Percentiles rank a stretch among this genome's conserved stretches.
Conservation (phyloP, 2,797 vertebrate species). For the Oophaga sylvatica region DNA sequence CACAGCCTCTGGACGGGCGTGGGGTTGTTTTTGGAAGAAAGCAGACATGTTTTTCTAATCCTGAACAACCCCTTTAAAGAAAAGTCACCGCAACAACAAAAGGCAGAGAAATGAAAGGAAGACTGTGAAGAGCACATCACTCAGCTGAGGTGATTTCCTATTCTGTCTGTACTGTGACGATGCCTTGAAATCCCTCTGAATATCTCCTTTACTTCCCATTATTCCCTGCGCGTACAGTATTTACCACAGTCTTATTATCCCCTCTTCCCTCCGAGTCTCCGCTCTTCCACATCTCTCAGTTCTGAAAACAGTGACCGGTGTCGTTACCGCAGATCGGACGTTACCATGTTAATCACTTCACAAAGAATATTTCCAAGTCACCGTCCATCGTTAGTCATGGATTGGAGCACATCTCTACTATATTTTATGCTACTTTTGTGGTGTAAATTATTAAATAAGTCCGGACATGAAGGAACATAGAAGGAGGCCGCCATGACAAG, state of each 20-base stretch:
- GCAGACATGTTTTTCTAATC: no score
- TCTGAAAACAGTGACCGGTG: not conserved
- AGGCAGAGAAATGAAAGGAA: not conserved
- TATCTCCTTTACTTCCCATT: conserved; percentile 7
- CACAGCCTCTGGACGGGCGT: no score
- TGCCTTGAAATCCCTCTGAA: not conserved
- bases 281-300: not conserved
- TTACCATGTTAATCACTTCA: not conserved
- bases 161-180: conserved; percentile 7
- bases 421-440: not conserved
- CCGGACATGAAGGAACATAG: no score
- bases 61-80: not conserved
- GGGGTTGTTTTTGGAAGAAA: no score
- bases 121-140: not conserved
- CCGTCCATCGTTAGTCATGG: not conserved
- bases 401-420: not conserved
- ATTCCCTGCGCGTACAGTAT: conserved; percentile 11
- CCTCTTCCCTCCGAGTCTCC: not conserved
- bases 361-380: not conserved
- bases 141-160: not conserved
- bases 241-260: not conserved
- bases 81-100: conserved; percentile 10
- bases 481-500: no score
- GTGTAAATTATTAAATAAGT: no score
- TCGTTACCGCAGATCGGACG: not conserved